These are phyloP conservation scores for Erebia palarica DNA, from an alignment of 2,888 invertebrate genomes.

Conservation along the genomic window DNA sequence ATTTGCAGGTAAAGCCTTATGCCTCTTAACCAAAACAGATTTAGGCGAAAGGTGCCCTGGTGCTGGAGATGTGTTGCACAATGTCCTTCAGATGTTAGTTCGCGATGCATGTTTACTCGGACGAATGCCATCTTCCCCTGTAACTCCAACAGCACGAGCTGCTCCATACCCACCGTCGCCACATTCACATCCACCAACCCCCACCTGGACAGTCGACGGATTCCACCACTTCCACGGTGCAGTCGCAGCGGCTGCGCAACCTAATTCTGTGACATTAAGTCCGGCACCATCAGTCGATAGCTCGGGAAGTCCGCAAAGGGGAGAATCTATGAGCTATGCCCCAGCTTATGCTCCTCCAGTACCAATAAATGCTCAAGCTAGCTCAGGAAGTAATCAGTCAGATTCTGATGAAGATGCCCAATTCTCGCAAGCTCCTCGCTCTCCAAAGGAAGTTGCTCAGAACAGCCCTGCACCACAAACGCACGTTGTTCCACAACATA, in stretches of 20 bases:
- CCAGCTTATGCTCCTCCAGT: slow-evolving; percentile 69
- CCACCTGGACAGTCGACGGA: slow-evolving; percentile 86
- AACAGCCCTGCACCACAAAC: slow-evolving; percentile 68
- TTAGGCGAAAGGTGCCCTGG: slow-evolving; percentile 95
- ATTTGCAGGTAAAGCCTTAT: slow-evolving; percentile 92
- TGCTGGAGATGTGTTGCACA: slow-evolving; percentile 96
- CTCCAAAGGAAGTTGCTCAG: slow-evolving; percentile 77
- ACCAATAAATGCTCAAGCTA: slow-evolving; percentile 69
- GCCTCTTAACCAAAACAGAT: slow-evolving; percentile 93
- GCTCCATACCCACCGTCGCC: slow-evolving; percentile 88
- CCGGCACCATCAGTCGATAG: slow-evolving; percentile 95
- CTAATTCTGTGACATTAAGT: slow-evolving; percentile 94
- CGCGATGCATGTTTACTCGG: slow-evolving; percentile 90
- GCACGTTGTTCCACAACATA: slow-evolving; percentile 67
- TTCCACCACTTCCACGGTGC: slow-evolving; percentile 86
- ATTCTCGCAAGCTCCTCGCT: slow-evolving; percentile 84
- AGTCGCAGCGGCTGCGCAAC: slow-evolving; percentile 82
- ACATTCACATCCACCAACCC: slow-evolving; percentile 91
- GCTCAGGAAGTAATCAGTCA: slow-evolving; percentile 88
- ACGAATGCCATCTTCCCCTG: slow-evolving; percentile 90
- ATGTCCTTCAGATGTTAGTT: slow-evolving; percentile 93
- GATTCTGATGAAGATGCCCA: slow-evolving; percentile 91
- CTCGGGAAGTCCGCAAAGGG: slow-evolving; percentile 92
- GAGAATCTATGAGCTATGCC: slow-evolving; percentile 77
- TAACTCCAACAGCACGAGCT: slow-evolving; percentile 90